Evolutionary conservation across 2,797 vertebrate species (phyloP), one percentile per base, ranked within the genome.

Genomic region (Macropodus opercularis): DNA sequence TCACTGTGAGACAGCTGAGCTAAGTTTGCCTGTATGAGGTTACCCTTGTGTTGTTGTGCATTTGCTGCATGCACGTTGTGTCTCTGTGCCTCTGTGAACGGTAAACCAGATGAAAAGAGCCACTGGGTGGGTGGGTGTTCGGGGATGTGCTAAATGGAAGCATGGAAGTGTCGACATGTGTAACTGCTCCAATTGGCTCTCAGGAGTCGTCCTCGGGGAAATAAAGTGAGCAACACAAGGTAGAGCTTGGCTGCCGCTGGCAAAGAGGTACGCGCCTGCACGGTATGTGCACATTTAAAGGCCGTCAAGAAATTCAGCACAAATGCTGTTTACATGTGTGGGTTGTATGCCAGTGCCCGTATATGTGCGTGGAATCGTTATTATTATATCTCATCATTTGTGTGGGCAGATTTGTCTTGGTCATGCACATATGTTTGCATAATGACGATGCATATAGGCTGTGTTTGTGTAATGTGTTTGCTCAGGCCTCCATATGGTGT

Each of bases 121-220:
- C 51, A 47, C 34, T 55, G 66, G 71, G 57, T 32, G 29, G 59
- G 38, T 72, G 61, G 17, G n/a, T n/a, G n/a, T n/a, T n/a, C n/a
- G n/a, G n/a, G n/a, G 67, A 44, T 63, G 66, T 54, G 64, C 57
- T 69, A 81, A 88, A 81, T 60, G 68, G 65, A 61, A 81, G 70
- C 58, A 61, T 65, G 59, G 60, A 84, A 73, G 79, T 76, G 84
- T 72, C 74, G 62, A 77, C 79, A 79, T 77, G 83, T 84, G 83
- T 84, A 84, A 89, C 68, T 68, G 70, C 74, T 89, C 65, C 85
- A 75, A 75, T 80, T 83, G 80, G 82, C 80, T 85, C 71, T 60
- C 43, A 3, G 22, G 69, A 81, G 57, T 36, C 26, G 64, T 85
- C 90, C 86, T 83, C 57, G 0, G 89, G 91, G 90, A 91, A 92